phyloP scores from a whole-genome alignment of 1,140 invertebrate genomes.

The Helicoverpa armigera region DNA sequence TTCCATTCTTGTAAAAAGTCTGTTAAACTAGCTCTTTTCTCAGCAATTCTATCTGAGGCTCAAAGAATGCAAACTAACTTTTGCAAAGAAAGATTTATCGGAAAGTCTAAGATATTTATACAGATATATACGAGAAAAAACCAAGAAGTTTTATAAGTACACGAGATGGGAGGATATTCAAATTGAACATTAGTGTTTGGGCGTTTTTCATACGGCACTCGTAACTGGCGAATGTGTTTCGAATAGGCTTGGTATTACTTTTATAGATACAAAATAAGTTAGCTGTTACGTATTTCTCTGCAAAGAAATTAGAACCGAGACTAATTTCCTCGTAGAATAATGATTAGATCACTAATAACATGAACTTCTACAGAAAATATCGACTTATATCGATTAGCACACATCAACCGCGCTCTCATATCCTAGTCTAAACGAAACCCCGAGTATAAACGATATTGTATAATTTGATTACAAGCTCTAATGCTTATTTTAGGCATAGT shows the following conservation, averaged over 20 bases:
- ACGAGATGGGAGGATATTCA: conserved; percentile 20
- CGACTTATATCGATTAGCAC: too few relatives aligned
- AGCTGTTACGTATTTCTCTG: too few relatives aligned
- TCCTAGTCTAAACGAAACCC: background rate
- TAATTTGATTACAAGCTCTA: conserved; percentile 36
- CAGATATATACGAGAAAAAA: conserved; percentile 9
- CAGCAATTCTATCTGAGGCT: background rate
- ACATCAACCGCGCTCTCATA: background rate
- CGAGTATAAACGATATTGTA: conserved; percentile 12
- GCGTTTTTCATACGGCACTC: background rate
- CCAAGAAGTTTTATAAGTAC: conserved; percentile 1
- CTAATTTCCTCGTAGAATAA: too few relatives aligned
- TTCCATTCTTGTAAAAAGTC: background rate
- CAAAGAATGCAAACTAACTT: conserved; percentile 9
- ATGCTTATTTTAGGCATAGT: conserved; percentile 30
- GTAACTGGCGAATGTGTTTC: background rate
- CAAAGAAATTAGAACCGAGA: too few relatives aligned
- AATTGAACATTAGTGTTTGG: conserved; percentile 9
- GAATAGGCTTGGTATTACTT: background rate
- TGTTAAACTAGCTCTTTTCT: background rate
- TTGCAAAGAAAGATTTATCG: background rate
- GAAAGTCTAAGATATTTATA: background rate
- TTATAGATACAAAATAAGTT: background rate
- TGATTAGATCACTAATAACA: too few relatives aligned
- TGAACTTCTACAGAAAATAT: too few relatives aligned